A percentile compares a stretch with the other conserved stretches of the same genome.
phyloP scores from a whole-genome alignment of 2,113 vertebrate species.

The Bothrops jararaca region DNA sequence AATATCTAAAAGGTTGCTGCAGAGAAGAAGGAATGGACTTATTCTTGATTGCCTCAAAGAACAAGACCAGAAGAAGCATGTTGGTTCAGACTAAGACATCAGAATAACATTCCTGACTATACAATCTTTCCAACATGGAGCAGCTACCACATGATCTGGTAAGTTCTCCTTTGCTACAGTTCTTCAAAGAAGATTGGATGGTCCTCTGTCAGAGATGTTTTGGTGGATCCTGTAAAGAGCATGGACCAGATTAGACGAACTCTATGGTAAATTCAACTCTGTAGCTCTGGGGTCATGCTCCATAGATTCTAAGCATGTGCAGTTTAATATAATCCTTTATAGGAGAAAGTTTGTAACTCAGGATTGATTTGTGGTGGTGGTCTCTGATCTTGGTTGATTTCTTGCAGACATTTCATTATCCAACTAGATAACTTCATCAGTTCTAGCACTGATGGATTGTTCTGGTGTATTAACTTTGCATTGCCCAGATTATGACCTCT shows the following conservation, averaged over 20 bases:
- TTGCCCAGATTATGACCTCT: background rate
- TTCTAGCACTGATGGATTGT: background rate
- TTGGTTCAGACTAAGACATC: background rate
- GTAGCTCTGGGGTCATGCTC: background rate
- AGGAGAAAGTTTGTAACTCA: background rate
- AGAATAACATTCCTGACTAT: background rate
- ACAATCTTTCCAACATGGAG: background rate
- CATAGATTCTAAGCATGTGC: background rate
- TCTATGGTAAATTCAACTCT: background rate
- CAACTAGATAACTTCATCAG: background rate
- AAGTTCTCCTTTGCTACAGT: background rate
- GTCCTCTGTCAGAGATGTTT: background rate
- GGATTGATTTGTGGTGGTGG: background rate
- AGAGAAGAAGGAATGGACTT: background rate
- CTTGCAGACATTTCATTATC: background rate
- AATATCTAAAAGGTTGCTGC: background rate
- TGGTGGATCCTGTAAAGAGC: background rate
- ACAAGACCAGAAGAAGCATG: background rate
- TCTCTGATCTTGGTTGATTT: background rate
- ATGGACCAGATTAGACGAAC: background rate
- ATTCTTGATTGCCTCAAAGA: background rate
- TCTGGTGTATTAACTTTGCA: background rate
- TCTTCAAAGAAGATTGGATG: background rate
- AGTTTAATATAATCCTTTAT: background rate
- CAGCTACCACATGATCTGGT: background rate